Base-by-base conservation (phyloP, 2,797 vertebrate species). In the Microctenopoma stevenorrisi region DNA sequence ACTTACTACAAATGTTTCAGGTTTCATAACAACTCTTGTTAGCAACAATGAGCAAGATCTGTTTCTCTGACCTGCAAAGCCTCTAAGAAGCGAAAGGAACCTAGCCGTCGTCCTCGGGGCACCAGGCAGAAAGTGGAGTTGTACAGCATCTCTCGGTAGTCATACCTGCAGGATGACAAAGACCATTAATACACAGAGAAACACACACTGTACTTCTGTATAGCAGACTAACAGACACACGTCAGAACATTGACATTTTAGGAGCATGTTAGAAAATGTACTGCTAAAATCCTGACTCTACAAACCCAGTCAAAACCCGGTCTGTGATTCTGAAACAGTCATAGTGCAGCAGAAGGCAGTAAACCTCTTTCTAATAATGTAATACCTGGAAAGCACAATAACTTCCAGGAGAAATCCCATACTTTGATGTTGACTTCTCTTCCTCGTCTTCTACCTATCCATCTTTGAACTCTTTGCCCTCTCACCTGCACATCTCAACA, bases 41-140 rank as follows among this genome's bases (percentile, higher is more conserved):
- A 5, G 14, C 22, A 50, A 55, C 33, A 55, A 40, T 33, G 42
- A 72, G 9, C 12, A 47, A 58, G 47, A 58, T 57, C 4, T 22
- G 53, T 28, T n/a, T 67, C 22, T 65, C 93, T 94, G 92, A 99
- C 98, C 97, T 99, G 98, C 89, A 99, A 93, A 82, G 98, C 98
- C 93, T 99, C 98, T 78, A 99, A 94, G 89, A 99, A 99, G 81
- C 98, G 96, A 94, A 99, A 99, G 76, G 98, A 99, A 55, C 98
- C 98, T 82, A 99, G 95, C 84, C 98, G 96, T 79, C 98, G 96
- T 92, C 98, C 98, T 84, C 98, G 95, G 72, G 98, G 98, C 86
- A 99, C 97, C 92, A 99, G 94, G 92, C 98, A 99, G 94, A 99
- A 99, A 64, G 98, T 99, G 92, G 98, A 97, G 95, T 99, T 99